Base-by-base conservation (phyloP, 2,888 invertebrate species). In the Cephus pygmeus region DNA sequence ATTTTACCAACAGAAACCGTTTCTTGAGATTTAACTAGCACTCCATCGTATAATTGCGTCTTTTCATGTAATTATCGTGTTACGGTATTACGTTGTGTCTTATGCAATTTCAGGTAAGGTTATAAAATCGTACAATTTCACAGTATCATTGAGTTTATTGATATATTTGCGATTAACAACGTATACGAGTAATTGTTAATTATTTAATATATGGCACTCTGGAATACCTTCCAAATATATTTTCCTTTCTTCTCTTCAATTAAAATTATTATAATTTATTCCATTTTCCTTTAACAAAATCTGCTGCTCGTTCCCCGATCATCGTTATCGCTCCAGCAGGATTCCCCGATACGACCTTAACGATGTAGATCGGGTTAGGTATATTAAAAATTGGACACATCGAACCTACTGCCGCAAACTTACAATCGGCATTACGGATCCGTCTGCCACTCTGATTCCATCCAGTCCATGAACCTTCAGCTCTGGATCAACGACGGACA, bases 401-500 rank as follows among this genome's bases (percentile, higher is more conserved):
- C 56, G 9, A 9, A 15, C 9, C 23, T 23, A 0, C 9, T 56
- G 9, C 0, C 15, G 9, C 2, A 56, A 35, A 81, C 89, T 90
- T 86, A 93, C 94, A 90, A 6, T 90, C 88, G 94, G 94, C 92
- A 94, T 93, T 34, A 94, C 91, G 0, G 95, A 94, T 1, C 94
- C 93, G 82, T 94, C 94, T 3, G 93, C 92, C 2, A 91, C 86
- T 56, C 91, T 85, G 36, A 91, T 81, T 34, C 94, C 94, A 80
- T 93, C 87, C 30, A 95, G 91, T 0, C 95, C 95, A 82, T 94
- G 92, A 0, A 95, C 95, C 82, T 90, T 92, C 3, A 96, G 92
- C 88, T 94, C 93, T 81, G 94, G 93, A 89, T 96, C 95, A 0
- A 96, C 96, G 0, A 96, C 96, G 0, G 96, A 95, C 92, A 95